Evolutionary conservation across 2,113 vertebrate genomes (phyloP), one percentile per base, ranked within the genome.

Genomic region (Serinus canaria): DNA sequence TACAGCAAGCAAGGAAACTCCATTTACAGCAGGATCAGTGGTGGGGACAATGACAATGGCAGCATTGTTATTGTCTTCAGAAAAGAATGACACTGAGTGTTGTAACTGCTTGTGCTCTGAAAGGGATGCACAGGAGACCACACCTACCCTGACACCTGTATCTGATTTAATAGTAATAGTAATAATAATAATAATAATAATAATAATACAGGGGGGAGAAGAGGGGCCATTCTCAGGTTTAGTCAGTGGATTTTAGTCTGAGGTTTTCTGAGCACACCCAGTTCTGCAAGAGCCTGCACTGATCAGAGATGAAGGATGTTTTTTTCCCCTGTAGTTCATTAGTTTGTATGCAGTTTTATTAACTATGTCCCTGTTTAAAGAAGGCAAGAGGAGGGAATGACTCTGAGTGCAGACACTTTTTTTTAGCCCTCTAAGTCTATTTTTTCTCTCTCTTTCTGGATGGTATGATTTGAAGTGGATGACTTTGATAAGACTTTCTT

Each of bases 401-500:
- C 35, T 70, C 75, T 5, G 30, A 63, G 49, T 43, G 53, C 10
- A 14, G 43, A 63, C 63, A 77, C 53, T 50, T 74, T 25, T 59
- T 87, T 63, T 66, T 37, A 59, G 30, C 75, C 19, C 30, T 76
- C 63, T 74, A 9, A 83, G 21, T 83, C 28, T 77, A 21, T 78
- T 84, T 67, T 84, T 67, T 62, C 23, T 80, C 23, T 46, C 25
- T 64, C 17, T 93, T 82, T 59, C 53, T 83, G 39, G 37, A 47
- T 66, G 44, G 15, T 27, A 70, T 88, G 82, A 68, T 93, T 96
- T 95, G 70, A 93, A 97, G 81, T 87, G n/a, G 56, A 52, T 92
- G 81, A 92, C 77, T 96, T 97, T 94, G 88, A 87, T 90, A 90
- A 88, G 94, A 92, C 96, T 97, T 94, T 95, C 88, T 62, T 95